phyloP scores from a whole-genome alignment of 2,797 vertebrate species.

The Chelonia mydas region DNA sequence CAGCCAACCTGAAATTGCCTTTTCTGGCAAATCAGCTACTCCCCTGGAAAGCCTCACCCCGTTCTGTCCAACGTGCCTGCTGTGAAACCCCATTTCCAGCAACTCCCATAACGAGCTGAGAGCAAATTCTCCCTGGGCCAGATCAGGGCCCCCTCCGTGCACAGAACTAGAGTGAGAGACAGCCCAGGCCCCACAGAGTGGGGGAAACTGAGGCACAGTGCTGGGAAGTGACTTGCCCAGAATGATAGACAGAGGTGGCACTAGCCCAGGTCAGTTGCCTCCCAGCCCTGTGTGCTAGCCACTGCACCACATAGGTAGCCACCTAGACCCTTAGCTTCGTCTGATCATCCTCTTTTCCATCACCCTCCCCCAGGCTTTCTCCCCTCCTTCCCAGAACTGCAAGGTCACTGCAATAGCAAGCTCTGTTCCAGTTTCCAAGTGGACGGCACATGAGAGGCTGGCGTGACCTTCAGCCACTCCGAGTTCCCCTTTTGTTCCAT shows the following conservation, averaged over 20 bases:
- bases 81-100: no score
- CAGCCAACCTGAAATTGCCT: neutral
- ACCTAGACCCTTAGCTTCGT: neutral
- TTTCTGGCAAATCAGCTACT: neutral
- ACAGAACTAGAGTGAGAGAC: neutral
- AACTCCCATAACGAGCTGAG: no score
- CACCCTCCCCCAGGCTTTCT: neutral
- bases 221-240: neutral
- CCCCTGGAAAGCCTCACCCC: no score
- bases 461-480: neutral
- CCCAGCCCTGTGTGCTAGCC: neutral
- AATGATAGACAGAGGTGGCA: neutral
- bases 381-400: neutral
- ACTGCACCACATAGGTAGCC: neutral
- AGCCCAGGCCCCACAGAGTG: neutral
- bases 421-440: neutral
- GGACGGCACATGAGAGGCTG: neutral
- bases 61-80: no score
- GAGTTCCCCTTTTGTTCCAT: constrained; percentile 25
- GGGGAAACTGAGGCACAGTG: neutral
- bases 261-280: neutral
- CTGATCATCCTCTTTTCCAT: neutral
- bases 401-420: neutral
- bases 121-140: neutral
- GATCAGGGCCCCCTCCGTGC: neutral